These are phyloP conservation scores for Marmota monax DNA, from an alignment of 2,113 vertebrate genomes.

Conservation along the genomic window DNA sequence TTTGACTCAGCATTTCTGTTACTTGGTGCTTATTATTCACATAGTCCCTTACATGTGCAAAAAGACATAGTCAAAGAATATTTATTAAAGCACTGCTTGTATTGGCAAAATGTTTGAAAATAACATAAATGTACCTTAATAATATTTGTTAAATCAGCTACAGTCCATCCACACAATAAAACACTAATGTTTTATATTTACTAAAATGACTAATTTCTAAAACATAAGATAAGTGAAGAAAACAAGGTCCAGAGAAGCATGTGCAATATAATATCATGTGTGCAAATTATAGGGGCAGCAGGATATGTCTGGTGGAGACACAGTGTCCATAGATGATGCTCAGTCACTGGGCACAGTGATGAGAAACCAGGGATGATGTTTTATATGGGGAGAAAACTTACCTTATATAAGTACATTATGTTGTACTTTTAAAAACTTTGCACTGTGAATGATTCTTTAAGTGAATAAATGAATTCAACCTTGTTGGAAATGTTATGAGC, in stretches of 20 bases:
- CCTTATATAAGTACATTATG: background rate
- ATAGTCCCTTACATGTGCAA: background rate
- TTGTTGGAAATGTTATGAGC: background rate
- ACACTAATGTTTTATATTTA: background rate
- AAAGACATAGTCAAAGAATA: background rate
- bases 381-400: background rate
- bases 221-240: background rate
- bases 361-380: background rate
- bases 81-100: background rate
- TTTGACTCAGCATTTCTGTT: background rate
- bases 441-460: background rate
- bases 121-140: background rate
- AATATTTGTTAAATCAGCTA: background rate
- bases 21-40: background rate
- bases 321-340: background rate
- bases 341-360: background rate
- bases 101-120: conserved; percentile 13
- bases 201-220: background rate
- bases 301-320: no score
- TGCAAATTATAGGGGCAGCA: background rate
- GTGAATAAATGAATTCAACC: background rate
- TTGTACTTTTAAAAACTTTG: background rate
- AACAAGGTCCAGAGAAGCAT: background rate
- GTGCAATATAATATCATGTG: background rate
- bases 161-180: background rate